Evolutionary conservation across 1,140 invertebrate species (phyloP).

Genomic region (Cyphomyrmex costatus): DNA sequence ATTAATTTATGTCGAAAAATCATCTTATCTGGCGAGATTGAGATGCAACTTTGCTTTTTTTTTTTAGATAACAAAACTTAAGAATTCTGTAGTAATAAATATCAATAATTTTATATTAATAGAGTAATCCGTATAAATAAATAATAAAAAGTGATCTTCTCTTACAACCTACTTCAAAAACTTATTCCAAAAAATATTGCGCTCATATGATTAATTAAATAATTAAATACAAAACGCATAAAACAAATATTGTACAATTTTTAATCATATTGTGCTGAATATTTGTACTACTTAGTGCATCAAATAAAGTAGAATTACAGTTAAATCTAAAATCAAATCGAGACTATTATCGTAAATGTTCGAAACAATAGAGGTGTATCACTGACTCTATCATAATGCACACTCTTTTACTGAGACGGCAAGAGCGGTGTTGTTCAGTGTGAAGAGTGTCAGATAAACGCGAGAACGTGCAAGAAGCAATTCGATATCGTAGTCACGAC

Average conservation of each 20-base stretch:
- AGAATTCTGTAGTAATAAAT: background rate
- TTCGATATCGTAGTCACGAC: slow-evolving; percentile 59
- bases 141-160: background rate
- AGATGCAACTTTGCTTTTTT: background rate
- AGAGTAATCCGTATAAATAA: too few species aligned
- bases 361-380: background rate
- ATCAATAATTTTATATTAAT: background rate
- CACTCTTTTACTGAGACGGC: background rate
- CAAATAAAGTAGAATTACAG: background rate
- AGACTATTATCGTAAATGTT: background rate
- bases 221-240: background rate
- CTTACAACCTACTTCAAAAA: background rate
- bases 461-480: slow-evolving; percentile 43
- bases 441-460: slow-evolving; percentile 31
- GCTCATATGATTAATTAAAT: background rate
- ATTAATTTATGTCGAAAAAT: slow-evolving; percentile 7
- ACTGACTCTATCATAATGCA: background rate
- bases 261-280: background rate
- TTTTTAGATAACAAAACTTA: background rate
- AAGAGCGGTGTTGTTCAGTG: background rate
- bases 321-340: background rate
- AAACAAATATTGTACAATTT: background rate
- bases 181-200: background rate
- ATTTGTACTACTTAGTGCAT: background rate
- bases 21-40: too few species aligned